Evolutionary conservation across 1,140 invertebrate species (phyloP), one percentile per base, ranked within the genome.

Genomic region (Atopsyche davidsoni): DNA sequence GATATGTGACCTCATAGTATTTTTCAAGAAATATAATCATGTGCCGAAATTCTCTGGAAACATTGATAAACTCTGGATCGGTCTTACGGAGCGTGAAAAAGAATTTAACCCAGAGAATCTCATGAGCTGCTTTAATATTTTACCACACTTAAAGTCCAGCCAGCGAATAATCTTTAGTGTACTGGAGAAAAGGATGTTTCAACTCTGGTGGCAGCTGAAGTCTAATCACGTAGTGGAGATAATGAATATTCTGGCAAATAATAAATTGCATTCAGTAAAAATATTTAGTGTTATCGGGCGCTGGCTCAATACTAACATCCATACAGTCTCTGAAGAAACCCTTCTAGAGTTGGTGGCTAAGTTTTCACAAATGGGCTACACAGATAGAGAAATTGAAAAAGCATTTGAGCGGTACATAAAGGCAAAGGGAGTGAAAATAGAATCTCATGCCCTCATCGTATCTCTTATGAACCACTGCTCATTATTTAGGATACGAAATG

Each of bases 11-110:
- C 70, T 81, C 45, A 67, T 79, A 18, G 61, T 39, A 53, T 78
- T 67, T 62, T 67, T 66, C 42, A 63, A 58, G 52, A 69, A 49
- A 55, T 69, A 63, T 52, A 75, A 65, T 47, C 61, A 61, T 44
- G 64, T 74, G 55, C 24, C 63, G 3, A 71, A 70, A 41, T 78
- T 75, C 64, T 60, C 62, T 39, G 67, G 75, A 22, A 65, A 67
- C 10, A 68, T 83, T 39, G 82, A 87, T 52, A 77, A 78, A 60
- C 59, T 86, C n/a, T 87, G 85, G 85, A 64, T 79, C 53, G 82
- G 82, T 21, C 75, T 87, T 43, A 65, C 75, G 23, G 74, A 75
- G 6, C 75, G 71, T 49, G 73, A 80, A 48, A 60, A 70, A 14
- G 73, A 82, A 11, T 81, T 87, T 13, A 68, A 76, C 62, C 71